Conservation (phyloP, 2,797 vertebrate species). For the Eutrigla gurnardus region DNA sequence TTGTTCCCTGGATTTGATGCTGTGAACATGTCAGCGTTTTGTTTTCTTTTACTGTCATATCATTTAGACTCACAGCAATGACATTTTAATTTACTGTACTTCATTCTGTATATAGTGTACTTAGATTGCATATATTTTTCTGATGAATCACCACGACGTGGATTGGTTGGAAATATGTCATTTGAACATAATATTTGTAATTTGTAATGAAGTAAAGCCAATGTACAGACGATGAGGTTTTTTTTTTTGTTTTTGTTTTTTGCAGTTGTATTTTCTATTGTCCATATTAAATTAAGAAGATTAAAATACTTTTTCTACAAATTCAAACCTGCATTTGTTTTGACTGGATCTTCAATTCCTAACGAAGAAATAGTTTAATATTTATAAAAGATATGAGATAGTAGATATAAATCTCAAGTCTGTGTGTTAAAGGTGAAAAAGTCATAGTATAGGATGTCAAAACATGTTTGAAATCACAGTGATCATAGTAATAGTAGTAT, state of each 20-base stretch:
- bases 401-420: background rate
- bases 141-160: constrained; percentile 65
- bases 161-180: constrained; percentile 51
- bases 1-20: background rate
- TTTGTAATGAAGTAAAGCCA: constrained; percentile 73
- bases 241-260: constrained; percentile 52
- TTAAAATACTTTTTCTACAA: constrained; percentile 84
- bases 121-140: constrained; percentile 79
- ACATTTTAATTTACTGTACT: constrained; percentile 39
- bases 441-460: background rate
- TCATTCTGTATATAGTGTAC: constrained; percentile 79
- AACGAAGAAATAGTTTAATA: background rate
- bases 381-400: background rate
- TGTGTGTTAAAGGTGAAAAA: background rate
- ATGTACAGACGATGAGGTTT: constrained; percentile 88
- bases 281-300: constrained; percentile 91
- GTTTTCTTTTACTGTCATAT: constrained; percentile 22
- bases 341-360: background rate
- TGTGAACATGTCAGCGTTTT: constrained; percentile 3
- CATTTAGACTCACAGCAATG: background rate
- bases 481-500: too few species aligned
- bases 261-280: constrained; percentile 90
- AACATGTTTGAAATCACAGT: background rate
- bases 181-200: constrained; percentile 66
- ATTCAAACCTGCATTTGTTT: constrained; percentile 7